Percentiles rank a stretch among this genome's conserved stretches.
Evolutionary conservation across 92 coral and sea anemone species (phyloP).

Genomic region (Umimayanthus chanpuru): DNA sequence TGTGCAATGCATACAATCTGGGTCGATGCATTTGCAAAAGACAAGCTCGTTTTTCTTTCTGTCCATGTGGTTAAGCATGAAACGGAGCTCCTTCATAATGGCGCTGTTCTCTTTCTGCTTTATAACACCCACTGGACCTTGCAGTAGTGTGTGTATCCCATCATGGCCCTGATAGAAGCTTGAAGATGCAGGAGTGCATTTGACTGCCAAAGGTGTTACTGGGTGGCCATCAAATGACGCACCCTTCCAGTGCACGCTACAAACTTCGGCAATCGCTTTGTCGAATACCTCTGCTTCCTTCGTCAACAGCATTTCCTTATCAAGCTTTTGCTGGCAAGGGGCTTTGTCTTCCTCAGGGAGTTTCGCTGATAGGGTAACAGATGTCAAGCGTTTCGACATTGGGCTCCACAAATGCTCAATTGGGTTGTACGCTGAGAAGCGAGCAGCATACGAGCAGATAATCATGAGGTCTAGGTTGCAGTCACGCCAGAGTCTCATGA

Average conservation of each 20-base stretch:
- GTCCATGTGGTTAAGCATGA: constrained; percentile 49
- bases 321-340: constrained; percentile 34
- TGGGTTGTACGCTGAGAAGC: constrained; percentile 60
- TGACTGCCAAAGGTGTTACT: constrained; percentile 26
- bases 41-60: constrained; percentile 57
- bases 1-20: constrained; percentile 46
- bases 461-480: constrained; percentile 50
- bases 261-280: constrained; percentile 45
- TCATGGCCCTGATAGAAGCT: constrained; percentile 7
- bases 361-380: constrained; percentile 37
- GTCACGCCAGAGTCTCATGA: constrained; percentile 46
- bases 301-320: constrained; percentile 37
- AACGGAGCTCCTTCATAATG: constrained; percentile 44
- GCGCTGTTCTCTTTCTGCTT: constrained; percentile 23
- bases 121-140: constrained; percentile 29
- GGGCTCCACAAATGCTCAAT: constrained; percentile 67
- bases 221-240: constrained; percentile 51
- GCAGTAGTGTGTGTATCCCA: constrained; percentile 28
- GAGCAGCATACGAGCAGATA: constrained; percentile 54
- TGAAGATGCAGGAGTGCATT: background rate
- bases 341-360: constrained; percentile 38
- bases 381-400: constrained; percentile 46
- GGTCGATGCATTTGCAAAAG: constrained; percentile 55
- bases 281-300: constrained; percentile 53
- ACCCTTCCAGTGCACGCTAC: constrained; percentile 55